Conservation (phyloP, 2,797 vertebrate species). For the Odontamblyopus lacepedii region DNA sequence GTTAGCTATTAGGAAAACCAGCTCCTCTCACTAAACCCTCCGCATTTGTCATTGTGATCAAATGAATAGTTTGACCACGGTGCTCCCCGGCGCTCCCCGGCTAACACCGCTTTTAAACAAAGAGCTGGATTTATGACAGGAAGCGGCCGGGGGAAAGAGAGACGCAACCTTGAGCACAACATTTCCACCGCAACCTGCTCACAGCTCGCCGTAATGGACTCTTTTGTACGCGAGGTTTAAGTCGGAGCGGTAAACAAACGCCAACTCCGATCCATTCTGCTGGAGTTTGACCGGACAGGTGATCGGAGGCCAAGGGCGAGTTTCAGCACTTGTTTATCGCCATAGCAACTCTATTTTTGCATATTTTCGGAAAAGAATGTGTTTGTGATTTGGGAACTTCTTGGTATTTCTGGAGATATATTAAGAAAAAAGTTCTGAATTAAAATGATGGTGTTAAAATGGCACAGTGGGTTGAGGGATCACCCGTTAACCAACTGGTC, state of each 20-base stretch:
- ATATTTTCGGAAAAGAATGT: too few species aligned
- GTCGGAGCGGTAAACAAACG: slow-evolving; percentile 45
- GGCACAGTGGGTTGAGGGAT: too few species aligned
- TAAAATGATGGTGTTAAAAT: too few species aligned
- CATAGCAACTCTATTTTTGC: too few species aligned
- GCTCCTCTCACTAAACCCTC: not conserved
- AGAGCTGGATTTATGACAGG: slow-evolving; percentile 41
- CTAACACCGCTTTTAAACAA: slow-evolving; percentile 34
- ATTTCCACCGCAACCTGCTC: slow-evolving; percentile 41
- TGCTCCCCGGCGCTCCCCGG: not conserved
- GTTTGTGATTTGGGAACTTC: not conserved
- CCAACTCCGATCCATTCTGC: slow-evolving; percentile 20
- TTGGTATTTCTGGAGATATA: not conserved
- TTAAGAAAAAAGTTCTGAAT: too few species aligned
- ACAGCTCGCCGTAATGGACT: slow-evolving; percentile 47
- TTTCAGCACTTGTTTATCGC: not conserved
- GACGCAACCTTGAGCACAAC: slow-evolving; percentile 40
- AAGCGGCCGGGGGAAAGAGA: slow-evolving; percentile 28
- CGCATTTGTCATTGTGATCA: slow-evolving; percentile 24
- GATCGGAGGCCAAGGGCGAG: not conserved
- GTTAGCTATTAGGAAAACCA: not conserved
- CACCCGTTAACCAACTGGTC: too few species aligned
- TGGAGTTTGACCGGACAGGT: slow-evolving; percentile 28
- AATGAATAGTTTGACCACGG: slow-evolving; percentile 5
- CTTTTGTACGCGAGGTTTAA: slow-evolving; percentile 35